Evolutionary conservation across 37 sponge, comb jelly and placozoan genomes (phyloP).

Genomic region (Tethya wilhelma): DNA sequence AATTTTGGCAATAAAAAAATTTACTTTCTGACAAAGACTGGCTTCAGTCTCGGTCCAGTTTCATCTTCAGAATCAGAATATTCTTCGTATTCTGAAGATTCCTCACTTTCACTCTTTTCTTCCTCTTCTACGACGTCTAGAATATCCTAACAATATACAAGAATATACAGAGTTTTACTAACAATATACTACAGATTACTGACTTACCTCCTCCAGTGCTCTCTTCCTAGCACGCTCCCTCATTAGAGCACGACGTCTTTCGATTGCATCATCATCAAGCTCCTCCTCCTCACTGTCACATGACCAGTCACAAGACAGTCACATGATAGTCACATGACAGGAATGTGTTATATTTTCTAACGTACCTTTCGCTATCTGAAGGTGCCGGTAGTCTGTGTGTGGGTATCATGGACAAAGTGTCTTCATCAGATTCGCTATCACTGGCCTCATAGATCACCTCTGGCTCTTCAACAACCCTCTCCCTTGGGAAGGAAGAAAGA

Average conservation of each 20-base stretch:
- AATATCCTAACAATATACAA: conserved; percentile 34
- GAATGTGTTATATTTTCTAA: too few relatives aligned
- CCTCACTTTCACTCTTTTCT: conserved; percentile 56
- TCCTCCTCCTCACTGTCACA: conserved; percentile 63
- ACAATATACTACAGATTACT: not conserved
- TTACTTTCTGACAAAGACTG: conserved; percentile 97
- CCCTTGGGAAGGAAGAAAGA: too few relatives aligned
- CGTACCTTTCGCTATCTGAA: conserved; percentile 50
- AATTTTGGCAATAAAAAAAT: too few relatives aligned
- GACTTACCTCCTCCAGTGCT: conserved; percentile 46
- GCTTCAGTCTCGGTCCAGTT: conserved; percentile 90
- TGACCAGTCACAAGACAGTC: not conserved
- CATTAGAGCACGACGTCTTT: conserved; percentile 60
- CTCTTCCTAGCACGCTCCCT: conserved; percentile 48
- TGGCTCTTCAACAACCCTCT: conserved; percentile 52
- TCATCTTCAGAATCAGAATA: conserved; percentile 97
- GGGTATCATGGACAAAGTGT: not conserved
- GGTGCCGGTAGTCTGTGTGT: not conserved
- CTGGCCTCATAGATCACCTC: conserved; percentile 59
- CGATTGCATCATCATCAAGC: conserved; percentile 68
- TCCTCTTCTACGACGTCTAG: conserved; percentile 77
- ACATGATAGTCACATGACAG: too few relatives aligned
- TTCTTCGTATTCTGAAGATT: conserved; percentile 93
- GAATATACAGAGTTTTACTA: too few relatives aligned
- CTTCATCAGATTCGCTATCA: conserved; percentile 40